These are phyloP conservation scores for Ostrea edulis DNA, from an alignment of 1,140 invertebrate species.

Conservation along the genomic window DNA sequence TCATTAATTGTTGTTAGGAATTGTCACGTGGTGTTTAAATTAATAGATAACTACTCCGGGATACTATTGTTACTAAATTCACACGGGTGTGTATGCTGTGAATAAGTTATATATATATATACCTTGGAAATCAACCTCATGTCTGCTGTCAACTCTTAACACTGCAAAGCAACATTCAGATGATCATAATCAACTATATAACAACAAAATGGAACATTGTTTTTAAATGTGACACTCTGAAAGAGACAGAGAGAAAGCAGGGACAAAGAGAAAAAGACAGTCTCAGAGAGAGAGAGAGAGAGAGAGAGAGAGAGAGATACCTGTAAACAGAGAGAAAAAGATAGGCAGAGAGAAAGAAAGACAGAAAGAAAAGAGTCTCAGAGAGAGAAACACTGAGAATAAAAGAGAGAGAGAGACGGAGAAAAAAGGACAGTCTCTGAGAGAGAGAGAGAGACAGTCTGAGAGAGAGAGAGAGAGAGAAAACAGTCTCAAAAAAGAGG, in stretches of 20 bases:
- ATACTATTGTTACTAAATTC: conserved; percentile 10
- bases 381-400: too few relatives aligned
- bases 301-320: not conserved
- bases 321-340: too few relatives aligned
- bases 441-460: too few relatives aligned
- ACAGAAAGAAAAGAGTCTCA: too few relatives aligned
- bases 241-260: not conserved
- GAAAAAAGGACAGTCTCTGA: too few relatives aligned
- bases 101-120: not conserved
- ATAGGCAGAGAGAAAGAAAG: too few relatives aligned
- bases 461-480: too few relatives aligned
- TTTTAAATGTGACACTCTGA: not conserved
- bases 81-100: not conserved
- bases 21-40: conserved; percentile 15
- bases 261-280: too few relatives aligned
- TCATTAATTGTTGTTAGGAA: conserved; percentile 28
- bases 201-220: not conserved
- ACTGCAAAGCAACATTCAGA: not conserved
- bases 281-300: not conserved
- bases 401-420: too few relatives aligned
- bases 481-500: too few relatives aligned
- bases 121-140: conserved; percentile 32
- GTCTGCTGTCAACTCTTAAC: not conserved
- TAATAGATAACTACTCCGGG: not conserved
- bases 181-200: not conserved